A percentile compares a stretch with the other conserved stretches of the same genome.
These are phyloP conservation scores for Leucozona laternaria DNA, from an alignment of 2,888 invertebrate genomes.

Conservation along the genomic window DNA sequence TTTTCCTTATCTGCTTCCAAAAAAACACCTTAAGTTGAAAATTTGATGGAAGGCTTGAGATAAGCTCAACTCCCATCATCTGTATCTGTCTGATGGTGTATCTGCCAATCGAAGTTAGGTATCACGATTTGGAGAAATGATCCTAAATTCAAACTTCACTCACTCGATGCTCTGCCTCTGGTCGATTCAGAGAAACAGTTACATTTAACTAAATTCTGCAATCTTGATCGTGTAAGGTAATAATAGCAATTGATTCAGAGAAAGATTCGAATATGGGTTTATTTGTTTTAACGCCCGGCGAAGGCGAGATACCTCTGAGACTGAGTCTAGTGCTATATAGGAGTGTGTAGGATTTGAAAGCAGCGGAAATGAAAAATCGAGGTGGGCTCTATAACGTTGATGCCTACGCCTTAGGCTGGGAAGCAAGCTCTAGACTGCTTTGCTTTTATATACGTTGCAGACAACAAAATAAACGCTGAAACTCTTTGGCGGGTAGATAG, in stretches of 20 bases:
- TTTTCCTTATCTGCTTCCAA: conserved; percentile 52
- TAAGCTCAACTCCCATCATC: conserved; percentile 58
- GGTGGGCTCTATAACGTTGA: conserved; percentile 52
- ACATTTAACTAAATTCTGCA: conserved; percentile 52
- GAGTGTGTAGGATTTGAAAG: conserved; percentile 63
- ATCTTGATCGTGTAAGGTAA: conserved; percentile 61
- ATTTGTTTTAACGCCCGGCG: conserved; percentile 74
- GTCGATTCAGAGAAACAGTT: conserved; percentile 37
- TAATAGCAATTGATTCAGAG: conserved; percentile 69
- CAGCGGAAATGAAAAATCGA: conserved; percentile 58
- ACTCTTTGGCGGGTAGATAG: conserved; percentile 34
- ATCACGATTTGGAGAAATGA: conserved; percentile 56
- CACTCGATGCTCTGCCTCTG: conserved; percentile 7
- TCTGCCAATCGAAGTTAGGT: conserved; percentile 42
- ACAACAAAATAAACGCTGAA: conserved; percentile 12
- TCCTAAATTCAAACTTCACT: conserved; percentile 5
- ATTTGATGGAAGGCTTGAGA: conserved; percentile 71
- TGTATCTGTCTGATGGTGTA: conserved; percentile 45
- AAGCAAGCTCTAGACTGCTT: conserved; percentile 25
- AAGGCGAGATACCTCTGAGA: background rate
- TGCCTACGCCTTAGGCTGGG: conserved; percentile 59
- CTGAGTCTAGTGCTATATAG: background rate
- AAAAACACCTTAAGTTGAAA: conserved; percentile 66
- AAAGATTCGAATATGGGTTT: conserved; percentile 54
- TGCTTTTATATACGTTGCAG: background rate